Evolutionary conservation across 35 echinoderm and acorn worm species (phyloP).

Genomic region (Strongylocentrotus purpuratus): DNA sequence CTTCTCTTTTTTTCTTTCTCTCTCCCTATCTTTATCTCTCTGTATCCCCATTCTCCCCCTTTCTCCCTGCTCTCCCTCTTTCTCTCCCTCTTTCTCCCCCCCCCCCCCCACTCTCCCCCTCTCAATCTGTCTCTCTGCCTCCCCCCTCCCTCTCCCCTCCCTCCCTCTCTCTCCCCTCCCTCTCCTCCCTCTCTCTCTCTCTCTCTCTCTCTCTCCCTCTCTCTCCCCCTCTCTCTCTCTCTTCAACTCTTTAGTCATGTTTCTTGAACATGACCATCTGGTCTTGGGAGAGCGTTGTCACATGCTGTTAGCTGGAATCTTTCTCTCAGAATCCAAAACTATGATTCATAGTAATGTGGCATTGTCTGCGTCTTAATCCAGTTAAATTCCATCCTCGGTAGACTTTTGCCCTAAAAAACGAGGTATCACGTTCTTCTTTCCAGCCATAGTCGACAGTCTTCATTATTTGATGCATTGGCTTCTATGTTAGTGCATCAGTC

Average conservation of each 20-base stretch:
- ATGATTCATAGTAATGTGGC: conserved; percentile 12
- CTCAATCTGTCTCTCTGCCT: neutral
- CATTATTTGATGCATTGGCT: neutral
- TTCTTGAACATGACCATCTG: neutral
- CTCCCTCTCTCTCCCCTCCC: neutral
- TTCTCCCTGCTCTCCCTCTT: neutral
- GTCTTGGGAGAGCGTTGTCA: neutral
- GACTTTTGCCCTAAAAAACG: neutral
- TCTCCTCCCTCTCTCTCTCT: neutral
- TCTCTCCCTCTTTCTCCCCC: neutral
- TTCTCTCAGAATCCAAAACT: neutral
- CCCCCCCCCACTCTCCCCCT: neutral
- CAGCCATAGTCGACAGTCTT: neutral
- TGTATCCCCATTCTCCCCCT: neutral
- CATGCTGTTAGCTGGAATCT: neutral
- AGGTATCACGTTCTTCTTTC: neutral
- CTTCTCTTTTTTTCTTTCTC: neutral
- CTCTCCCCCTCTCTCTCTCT: neutral
- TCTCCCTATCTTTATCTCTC: neutral
- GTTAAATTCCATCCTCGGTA: neutral
- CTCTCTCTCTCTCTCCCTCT: neutral
- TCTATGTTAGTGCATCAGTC: too few species aligned
- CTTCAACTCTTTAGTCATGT: neutral
- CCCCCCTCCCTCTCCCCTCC: neutral
- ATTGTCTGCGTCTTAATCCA: neutral